Conservation (phyloP, 2,113 vertebrate species). For the Chlorodrepanis virens region DNA sequence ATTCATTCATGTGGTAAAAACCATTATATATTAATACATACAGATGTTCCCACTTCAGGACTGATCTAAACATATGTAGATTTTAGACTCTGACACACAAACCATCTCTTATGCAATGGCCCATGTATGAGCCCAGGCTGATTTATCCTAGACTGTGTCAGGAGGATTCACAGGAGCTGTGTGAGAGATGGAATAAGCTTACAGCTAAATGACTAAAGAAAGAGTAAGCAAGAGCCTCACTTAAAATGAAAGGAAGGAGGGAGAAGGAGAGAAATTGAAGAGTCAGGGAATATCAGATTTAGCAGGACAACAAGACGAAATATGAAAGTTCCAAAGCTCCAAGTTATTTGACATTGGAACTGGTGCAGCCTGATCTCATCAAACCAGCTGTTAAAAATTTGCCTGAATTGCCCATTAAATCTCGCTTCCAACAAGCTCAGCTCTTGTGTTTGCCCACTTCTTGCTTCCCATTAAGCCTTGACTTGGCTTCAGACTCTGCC, state of each 20-base stretch:
- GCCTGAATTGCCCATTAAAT: neutral
- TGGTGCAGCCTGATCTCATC: neutral
- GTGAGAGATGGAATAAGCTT: constrained; percentile 14
- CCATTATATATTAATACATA: constrained; percentile 36
- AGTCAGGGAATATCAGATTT: neutral
- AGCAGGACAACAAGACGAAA: constrained; percentile 3
- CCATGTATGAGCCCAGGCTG: neutral
- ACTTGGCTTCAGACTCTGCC: neutral
- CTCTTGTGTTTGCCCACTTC: neutral
- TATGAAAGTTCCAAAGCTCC: constrained; percentile 3
- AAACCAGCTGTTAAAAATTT: constrained; percentile 4
- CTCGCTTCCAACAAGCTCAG: neutral
- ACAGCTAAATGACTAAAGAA: neutral
- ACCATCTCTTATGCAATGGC: constrained; percentile 26
- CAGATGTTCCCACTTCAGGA: constrained; percentile 51
- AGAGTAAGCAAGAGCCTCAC: neutral
- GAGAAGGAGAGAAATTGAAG: neutral
- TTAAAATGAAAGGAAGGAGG: neutral
- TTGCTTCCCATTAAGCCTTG: neutral
- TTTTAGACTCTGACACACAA: constrained; percentile 38
- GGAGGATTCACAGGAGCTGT: neutral
- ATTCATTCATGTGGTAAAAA: constrained; percentile 46
- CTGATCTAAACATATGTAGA: constrained; percentile 45
- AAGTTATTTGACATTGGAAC: neutral
- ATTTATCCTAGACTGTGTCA: neutral